A percentile compares a stretch with the other conserved stretches of the same genome.
Evolutionary conservation across 2,797 vertebrate species (phyloP).

Genomic region (Nothura maculosa): DNA sequence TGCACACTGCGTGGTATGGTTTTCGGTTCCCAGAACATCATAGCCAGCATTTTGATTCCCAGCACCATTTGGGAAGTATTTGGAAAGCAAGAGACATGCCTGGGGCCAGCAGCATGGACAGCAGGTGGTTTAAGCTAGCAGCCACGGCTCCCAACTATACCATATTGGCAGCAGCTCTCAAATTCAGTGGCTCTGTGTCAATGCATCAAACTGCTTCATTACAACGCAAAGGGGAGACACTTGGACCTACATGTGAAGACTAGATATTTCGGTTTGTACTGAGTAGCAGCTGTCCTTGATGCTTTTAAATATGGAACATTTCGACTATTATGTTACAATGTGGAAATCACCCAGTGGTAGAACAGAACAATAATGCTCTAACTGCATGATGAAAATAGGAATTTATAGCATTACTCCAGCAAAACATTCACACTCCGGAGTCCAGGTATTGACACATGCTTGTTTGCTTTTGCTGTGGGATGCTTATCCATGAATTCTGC

Average conservation of each 20-base stretch:
- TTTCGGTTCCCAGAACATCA: neutral
- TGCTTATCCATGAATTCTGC: neutral
- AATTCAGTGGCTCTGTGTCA: neutral
- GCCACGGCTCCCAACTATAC: neutral
- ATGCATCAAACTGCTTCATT: neutral
- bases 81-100: constrained; percentile 4
- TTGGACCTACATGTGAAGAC: neutral
- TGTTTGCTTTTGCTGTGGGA: neutral
- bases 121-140: constrained; percentile 21
- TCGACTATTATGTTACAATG: neutral
- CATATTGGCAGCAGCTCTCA: neutral
- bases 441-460: neutral
- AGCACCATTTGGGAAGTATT: neutral
- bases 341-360: neutral
- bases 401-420: neutral
- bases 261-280: neutral
- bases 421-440: neutral
- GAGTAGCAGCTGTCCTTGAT: neutral
- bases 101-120: neutral
- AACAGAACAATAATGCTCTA: neutral
- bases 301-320: neutral
- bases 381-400: neutral
- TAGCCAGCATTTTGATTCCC: neutral
- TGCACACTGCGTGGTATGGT: neutral
- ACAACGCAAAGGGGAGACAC: neutral